These are phyloP conservation scores for Stigmatopora argus DNA, from an alignment of 2,113 vertebrate genomes.

Conservation along the genomic window DNA sequence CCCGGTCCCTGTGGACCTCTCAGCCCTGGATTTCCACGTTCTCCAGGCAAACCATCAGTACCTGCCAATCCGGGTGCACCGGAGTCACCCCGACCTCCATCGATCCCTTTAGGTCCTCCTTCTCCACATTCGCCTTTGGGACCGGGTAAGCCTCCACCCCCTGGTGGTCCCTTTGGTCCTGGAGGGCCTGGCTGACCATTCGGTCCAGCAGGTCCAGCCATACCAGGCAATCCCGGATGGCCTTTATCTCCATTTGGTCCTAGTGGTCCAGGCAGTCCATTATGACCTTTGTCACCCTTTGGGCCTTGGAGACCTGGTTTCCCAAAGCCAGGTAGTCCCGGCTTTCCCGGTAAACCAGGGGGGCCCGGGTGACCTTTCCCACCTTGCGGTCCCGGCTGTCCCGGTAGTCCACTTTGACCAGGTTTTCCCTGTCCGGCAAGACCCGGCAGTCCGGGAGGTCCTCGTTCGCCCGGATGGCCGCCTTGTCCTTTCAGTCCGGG, in stretches of 20 bases:
- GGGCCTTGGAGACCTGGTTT: conserved; percentile 87
- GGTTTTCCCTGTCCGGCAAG: conserved; percentile 83
- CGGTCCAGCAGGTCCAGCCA: conserved; percentile 79
- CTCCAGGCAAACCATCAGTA: conserved; percentile 84
- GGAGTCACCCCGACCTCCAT: conserved; percentile 79
- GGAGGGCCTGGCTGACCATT: conserved; percentile 77
- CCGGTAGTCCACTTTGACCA: conserved; percentile 83
- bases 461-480: conserved; percentile 77
- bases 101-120: conserved; percentile 79
- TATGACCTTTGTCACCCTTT: conserved; percentile 85
- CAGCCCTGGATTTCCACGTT: conserved; percentile 81
- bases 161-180: conserved; percentile 81
- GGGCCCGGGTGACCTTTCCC: conserved; percentile 87
- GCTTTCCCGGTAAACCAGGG: conserved; percentile 84
- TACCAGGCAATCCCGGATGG: conserved; percentile 77
- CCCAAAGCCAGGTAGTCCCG: conserved; percentile 84
- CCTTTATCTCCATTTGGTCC: conserved; percentile 90
- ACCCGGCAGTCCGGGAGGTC: conserved; percentile 83
- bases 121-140: conserved; percentile 86
- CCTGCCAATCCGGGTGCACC: conserved; percentile 84
- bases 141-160: conserved; percentile 80
- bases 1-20: conserved; percentile 79
- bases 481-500: conserved; percentile 78
- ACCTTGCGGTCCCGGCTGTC: conserved; percentile 84
- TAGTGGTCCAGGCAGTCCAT: conserved; percentile 74